phyloP scores from a whole-genome alignment of 2,113 vertebrate genomes.

The Silurus asotus region DNA sequence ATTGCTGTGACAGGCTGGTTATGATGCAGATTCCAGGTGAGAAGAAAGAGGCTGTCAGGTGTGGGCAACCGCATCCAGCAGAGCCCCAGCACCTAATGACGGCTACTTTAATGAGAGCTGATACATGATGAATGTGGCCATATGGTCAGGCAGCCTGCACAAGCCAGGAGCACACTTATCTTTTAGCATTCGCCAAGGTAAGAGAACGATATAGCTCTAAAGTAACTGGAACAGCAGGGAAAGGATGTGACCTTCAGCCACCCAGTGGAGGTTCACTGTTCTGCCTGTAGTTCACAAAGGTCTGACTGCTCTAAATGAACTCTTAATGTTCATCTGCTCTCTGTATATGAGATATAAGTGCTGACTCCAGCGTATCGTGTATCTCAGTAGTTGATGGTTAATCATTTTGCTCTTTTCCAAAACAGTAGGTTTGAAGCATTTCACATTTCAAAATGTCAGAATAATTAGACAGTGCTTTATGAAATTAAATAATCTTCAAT shows the following conservation, averaged over 20 bases:
- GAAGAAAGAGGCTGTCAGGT: constrained; percentile 58
- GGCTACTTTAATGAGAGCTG: constrained; percentile 73
- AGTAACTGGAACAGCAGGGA: constrained; percentile 66
- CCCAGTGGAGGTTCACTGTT: constrained; percentile 60
- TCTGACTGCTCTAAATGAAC: constrained; percentile 31
- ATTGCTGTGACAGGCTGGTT: constrained; percentile 43
- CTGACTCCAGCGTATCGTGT: constrained; percentile 28
- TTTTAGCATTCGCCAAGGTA: constrained; percentile 59
- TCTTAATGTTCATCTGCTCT: constrained; percentile 40
- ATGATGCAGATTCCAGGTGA: constrained; percentile 55
- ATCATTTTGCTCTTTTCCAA: constrained; percentile 23
- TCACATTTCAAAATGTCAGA: constrained; percentile 20
- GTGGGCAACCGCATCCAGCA: constrained; percentile 67
- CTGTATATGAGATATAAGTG: constrained; percentile 33
- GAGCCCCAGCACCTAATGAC: constrained; percentile 68
- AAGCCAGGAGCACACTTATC: constrained; percentile 64
- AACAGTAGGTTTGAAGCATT: constrained; percentile 15
- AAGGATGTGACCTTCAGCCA: constrained; percentile 68
- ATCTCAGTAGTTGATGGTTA: constrained; percentile 22
- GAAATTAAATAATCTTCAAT: not conserved
- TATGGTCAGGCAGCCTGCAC: constrained; percentile 76
- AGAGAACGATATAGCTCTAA: constrained; percentile 63
- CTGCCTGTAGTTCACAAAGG: constrained; percentile 45
- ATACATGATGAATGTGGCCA: constrained; percentile 79
- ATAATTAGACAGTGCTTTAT: not conserved